Evolutionary conservation across 2,797 vertebrate species (phyloP), one percentile per base, ranked within the genome.

Genomic region (Lophotriccus pileatus): DNA sequence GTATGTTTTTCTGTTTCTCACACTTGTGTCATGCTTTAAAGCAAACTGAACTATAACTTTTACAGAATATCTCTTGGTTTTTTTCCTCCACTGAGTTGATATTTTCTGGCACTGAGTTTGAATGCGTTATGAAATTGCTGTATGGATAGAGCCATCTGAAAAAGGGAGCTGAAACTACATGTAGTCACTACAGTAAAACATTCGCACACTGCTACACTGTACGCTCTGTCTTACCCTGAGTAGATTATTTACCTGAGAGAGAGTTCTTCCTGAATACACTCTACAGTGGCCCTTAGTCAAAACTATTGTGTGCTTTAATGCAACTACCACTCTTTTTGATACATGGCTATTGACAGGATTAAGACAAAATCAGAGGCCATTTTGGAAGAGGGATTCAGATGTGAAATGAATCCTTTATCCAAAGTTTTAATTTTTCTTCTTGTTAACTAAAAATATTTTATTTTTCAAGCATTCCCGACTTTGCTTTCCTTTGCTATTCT

Each of bases 401-500:
- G 63, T 84, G 63, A 97, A 53, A 94, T 89, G 47, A 96, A 95
- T 94, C 95, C 58, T 94, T 97, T 94, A 53, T 75, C 75, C 76
- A 76, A 50, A 50, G 24, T 81, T 96, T 96, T 66, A 59, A 50
- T 96, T 97, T 97, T 96, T 94, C 95, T 95, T 88, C 79, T 95
- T 97, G 88, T 96, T 98, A 97, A 97, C 89, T 94, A 90, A 96
- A 97, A 97, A 96, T 97, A 96, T 97, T 97, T 97, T 97, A 97
- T 97, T 97, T 97, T 97, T 98, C 97, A 98, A 98, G 96, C 95
- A 97, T 97, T 98, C 96, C 87, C 52, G 52, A 96, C 94, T 98
- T 98, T 97, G 95, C 92, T 97, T 97, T 98, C 96, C 94, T 97
- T 98, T 98, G 93, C 95, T 98, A 96, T 97, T 97, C 96, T 98